Conservation (phyloP, 2,797 vertebrate species). For the Ptychobarbus kaznakovi region DNA sequence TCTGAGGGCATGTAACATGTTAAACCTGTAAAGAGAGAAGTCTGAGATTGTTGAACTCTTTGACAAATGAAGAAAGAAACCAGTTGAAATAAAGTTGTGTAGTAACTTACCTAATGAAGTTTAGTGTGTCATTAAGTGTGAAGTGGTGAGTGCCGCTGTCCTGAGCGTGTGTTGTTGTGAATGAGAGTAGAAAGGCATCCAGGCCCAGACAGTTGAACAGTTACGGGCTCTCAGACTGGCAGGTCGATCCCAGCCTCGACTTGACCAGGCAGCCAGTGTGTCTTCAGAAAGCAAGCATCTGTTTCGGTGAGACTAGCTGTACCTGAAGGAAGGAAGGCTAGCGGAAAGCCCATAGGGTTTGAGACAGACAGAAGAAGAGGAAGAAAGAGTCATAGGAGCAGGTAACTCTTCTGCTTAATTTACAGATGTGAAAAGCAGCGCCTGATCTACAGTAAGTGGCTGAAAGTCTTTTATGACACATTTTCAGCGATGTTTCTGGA, state of each 20-base stretch:
- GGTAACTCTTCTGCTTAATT: slow-evolving; percentile 97
- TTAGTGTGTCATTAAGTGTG: slow-evolving; percentile 82
- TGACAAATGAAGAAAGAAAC: slow-evolving; percentile 74
- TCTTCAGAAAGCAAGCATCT: slow-evolving; percentile 92
- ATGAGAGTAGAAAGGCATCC: slow-evolving; percentile 23
- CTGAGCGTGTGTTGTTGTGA: slow-evolving; percentile 49
- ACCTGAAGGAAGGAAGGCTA: slow-evolving; percentile 88
- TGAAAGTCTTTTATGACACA: slow-evolving; percentile 91
- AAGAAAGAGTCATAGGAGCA: slow-evolving; percentile 78
- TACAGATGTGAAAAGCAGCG: slow-evolving; percentile 94
- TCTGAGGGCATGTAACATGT: slow-evolving; percentile 59
- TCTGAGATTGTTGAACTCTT: slow-evolving; percentile 81
- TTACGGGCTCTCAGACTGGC: slow-evolving; percentile 44
- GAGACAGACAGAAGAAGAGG: slow-evolving; percentile 85
- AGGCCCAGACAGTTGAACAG: slow-evolving; percentile 1
- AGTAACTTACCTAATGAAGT: slow-evolving; percentile 79
- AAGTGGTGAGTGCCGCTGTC: slow-evolving; percentile 64
- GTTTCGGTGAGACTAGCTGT: slow-evolving; percentile 88
- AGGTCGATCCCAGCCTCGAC: slow-evolving; percentile 77
- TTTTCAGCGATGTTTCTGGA: slow-evolving; percentile 91
- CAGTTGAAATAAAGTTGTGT: slow-evolving; percentile 82
- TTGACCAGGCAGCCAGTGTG: slow-evolving; percentile 80
- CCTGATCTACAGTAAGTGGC: slow-evolving; percentile 83
- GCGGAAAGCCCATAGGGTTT: slow-evolving; percentile 82
- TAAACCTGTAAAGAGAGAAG: slow-evolving; percentile 67